These are phyloP conservation scores for Theonella swinhoei DNA, from an alignment of 37 sponge, comb jelly and placozoan species.

Conservation along the genomic window DNA sequence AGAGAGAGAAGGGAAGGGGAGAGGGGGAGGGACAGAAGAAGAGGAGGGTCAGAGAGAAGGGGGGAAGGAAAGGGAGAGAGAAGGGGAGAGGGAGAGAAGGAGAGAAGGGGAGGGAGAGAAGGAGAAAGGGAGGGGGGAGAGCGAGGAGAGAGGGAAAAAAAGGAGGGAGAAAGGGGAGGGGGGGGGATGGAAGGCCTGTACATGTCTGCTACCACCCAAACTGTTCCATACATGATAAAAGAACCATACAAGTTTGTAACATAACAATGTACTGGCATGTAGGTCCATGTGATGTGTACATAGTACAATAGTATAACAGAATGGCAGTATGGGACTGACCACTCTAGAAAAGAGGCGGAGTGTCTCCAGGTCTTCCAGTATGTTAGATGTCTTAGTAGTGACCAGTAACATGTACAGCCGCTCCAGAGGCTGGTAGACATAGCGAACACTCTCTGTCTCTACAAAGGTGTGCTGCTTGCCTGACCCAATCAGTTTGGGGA, in stretches of 20 bases:
- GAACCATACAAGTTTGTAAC: no score
- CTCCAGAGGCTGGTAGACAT: constrained; percentile 98
- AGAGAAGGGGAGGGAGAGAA: background rate
- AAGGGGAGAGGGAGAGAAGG: background rate
- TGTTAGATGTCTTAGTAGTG: constrained; percentile 96
- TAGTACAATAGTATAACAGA: no score
- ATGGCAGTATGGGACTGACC: constrained; percentile 55
- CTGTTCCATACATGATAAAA: no score
- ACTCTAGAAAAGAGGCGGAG: constrained; percentile 96
- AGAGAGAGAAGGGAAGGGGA: background rate
- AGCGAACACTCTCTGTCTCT: constrained; percentile 98
- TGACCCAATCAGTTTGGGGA: constrained; percentile 92
- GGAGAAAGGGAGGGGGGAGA: background rate
- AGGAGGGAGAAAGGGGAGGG: background rate
- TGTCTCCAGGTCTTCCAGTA: constrained; percentile 98
- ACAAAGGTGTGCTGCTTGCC: constrained; percentile 99
- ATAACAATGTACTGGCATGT: no score
- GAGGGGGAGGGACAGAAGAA: no score
- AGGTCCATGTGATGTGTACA: no score
- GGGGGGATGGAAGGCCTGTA: background rate
- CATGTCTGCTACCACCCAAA: no score
- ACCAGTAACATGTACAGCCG: constrained; percentile 92
- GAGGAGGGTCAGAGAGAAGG: background rate
- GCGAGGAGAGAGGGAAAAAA: background rate
- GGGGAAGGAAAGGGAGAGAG: background rate